Evolutionary conservation across 1,140 invertebrate genomes (phyloP), one percentile per base, ranked within the genome.

Genomic region (Camponotus pennsylvanicus): DNA sequence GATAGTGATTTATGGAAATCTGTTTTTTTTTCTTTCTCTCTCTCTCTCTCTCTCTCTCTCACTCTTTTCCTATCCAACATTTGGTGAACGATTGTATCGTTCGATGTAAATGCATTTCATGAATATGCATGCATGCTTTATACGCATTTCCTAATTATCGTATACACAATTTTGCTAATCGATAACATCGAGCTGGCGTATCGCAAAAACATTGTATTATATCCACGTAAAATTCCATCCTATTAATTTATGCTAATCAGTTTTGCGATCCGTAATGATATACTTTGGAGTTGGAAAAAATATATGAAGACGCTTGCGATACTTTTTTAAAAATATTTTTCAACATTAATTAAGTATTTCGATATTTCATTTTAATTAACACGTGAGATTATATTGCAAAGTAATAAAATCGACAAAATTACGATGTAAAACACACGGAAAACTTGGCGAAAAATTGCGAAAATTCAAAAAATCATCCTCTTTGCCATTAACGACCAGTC

Each of bases 131-230:
- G 34, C 40, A 27, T 45, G 27, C 57, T 83, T 83, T 27, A 73
- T 83, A 83, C 55, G 79, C 69, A 83, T 75, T 83, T 40, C 69
- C 79, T 83, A 83, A 83, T 83, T 83, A 83, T 83, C 79, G 79
- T 34, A 83, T 61, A 83, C 69, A 73, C 79, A 83, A 83, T 83
- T 83, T 83, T 83, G 42, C 79, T 83, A 83, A 83, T 83, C 79
- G 69, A 83, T 73, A 83, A 73, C 79, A 83, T 45, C 69, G 69
- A 40, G 69, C 69, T 32, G 67, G 71, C 73, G 67, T 73, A 61
- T 73, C 52, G 40, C 79, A 75, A 83, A 83, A 83, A 83, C 69
- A 75, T 73, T 75, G 69, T 73, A 73, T 83, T 61, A 73, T 83
- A 83, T 83, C 13, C n/a, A 49, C 69, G 57, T 40, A 61, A 83